phyloP scores from a whole-genome alignment of 1,140 invertebrate genomes.

The Megathymus violae region DNA sequence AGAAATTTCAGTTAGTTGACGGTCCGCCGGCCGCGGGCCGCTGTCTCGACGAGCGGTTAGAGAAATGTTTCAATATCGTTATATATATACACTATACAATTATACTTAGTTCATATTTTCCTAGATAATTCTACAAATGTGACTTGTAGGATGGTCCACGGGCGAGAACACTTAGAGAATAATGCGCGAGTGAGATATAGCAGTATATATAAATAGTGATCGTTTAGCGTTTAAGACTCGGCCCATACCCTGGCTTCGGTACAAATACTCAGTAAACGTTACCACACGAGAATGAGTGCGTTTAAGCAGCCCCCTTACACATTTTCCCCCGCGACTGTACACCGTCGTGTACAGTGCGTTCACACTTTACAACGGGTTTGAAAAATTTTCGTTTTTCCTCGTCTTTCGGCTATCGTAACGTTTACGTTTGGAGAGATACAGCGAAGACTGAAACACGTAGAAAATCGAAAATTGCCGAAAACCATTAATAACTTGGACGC shows the following conservation, averaged over 20 bases:
- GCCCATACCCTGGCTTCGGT: conserved; percentile 64
- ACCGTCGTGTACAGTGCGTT: conserved; percentile 4
- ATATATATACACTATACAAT: conserved; percentile 18
- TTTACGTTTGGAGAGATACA: too few relatives aligned
- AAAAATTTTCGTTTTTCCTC: neutral
- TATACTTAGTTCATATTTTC: conserved; percentile 23
- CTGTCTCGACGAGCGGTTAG: conserved; percentile 13
- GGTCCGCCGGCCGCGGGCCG: conserved; percentile 33
- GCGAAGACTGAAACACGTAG: too few relatives aligned
- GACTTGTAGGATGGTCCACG: conserved; percentile 43
- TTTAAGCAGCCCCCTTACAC: too few relatives aligned
- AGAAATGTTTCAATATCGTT: conserved; percentile 6
- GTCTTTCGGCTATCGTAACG: too few relatives aligned
- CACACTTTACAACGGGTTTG: too few relatives aligned
- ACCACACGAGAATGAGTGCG: conserved; percentile 48
- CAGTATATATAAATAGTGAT: conserved; percentile 57
- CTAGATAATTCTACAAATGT: conserved; percentile 28
- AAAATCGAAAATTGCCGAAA: too few relatives aligned
- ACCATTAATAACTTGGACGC: too few relatives aligned
- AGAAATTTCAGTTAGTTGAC: conserved; percentile 37
- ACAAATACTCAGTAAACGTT: conserved; percentile 78
- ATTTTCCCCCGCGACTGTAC: conserved; percentile 7
- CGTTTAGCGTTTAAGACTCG: conserved; percentile 55
- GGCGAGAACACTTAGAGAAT: conserved; percentile 32
- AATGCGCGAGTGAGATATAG: conserved; percentile 63